Evolutionary conservation across 2,888 invertebrate genomes (phyloP), one percentile per base, ranked within the genome.

Genomic region (Athalia cordata): DNA sequence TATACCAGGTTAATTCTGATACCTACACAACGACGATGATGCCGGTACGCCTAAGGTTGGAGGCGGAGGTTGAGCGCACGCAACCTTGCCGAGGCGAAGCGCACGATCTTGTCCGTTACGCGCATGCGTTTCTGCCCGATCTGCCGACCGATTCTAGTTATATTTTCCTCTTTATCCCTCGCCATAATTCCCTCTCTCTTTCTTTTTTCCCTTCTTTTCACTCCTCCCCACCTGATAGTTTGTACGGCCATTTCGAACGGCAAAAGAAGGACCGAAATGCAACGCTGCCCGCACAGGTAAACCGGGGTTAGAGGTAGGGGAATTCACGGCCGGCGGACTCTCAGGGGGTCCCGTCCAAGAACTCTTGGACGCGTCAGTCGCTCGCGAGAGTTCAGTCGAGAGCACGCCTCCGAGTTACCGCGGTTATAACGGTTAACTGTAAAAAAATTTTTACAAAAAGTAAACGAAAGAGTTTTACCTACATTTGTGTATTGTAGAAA

Each of bases 331-430:
- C 85, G 86, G 86, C 75, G 75, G 86, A 85, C 86, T 85, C 83
- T 75, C 75, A 75, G 75, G 85, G 84, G 84, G 85, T 85, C 86
- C 85, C 85, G 85, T 83, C 85, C 85, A 84, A 84, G 84, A 84
- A 83, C 81, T 80, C 85, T 81, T 84, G 85, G 85, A 82, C 84
- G 87, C 84, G 83, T 86, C 88, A 89, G 89, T 89, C 86, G 87
- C 84, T 86, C 86, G 84, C 84, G 84, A 87, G 87, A 86, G 83
- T 83, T 84, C 84, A 83, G 81, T 81, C 79, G 62, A 64, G 75
- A 75, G 62, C 75, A 45, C 50, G 62, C 49, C 62, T 75, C 72
- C 59, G 75, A 75, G 75, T 43, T 61, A 49, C 11, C 62, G 75
- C 62, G 57, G 13, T 59, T 72, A 13, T 75, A 61, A 75, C 75